These are phyloP conservation scores for Xylota segnis DNA, from an alignment of 2,888 invertebrate genomes.

Conservation along the genomic window DNA sequence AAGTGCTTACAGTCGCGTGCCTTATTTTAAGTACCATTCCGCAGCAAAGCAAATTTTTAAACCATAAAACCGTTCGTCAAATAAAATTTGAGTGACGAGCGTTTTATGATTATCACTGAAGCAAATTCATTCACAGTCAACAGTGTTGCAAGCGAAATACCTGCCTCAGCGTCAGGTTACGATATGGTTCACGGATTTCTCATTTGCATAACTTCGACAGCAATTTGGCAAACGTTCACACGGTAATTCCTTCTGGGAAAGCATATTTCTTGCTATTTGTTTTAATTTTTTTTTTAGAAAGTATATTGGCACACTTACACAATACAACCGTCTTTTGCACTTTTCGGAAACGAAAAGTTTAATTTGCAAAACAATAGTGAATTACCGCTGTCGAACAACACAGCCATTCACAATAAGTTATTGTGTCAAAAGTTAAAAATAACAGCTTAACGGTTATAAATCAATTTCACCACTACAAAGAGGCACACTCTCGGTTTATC, in stretches of 20 bases:
- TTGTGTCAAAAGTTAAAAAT: slow-evolving; percentile 11
- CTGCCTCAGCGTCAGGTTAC: slow-evolving; percentile 10
- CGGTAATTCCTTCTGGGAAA: slow-evolving; percentile 28
- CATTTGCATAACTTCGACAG: slow-evolving; percentile 45
- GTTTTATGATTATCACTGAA: not conserved
- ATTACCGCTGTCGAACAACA: slow-evolving; percentile 41
- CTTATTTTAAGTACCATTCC: too few relatives aligned
- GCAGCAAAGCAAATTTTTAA: not conserved
- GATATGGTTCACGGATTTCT: slow-evolving; percentile 53
- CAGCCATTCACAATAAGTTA: slow-evolving; percentile 43
- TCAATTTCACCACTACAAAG: slow-evolving; percentile 16
- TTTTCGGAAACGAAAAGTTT: not conserved
- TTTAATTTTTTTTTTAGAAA: slow-evolving; percentile 38
- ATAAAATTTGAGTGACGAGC: too few relatives aligned
- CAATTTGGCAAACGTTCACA: slow-evolving; percentile 24
- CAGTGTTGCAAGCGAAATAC: not conserved
- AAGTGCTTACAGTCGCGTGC: too few relatives aligned
- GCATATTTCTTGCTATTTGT: not conserved
- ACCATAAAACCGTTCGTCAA: not conserved
- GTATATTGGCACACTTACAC: slow-evolving; percentile 15
- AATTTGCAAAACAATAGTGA: slow-evolving; percentile 30
- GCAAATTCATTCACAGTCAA: not conserved
- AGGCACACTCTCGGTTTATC: not conserved
- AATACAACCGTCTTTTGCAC: slow-evolving; percentile 1
- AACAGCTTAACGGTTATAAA: slow-evolving; percentile 19